Percentiles rank a stretch among this genome's conserved stretches.
phyloP scores from a whole-genome alignment of 1,140 invertebrate species.

The Pantala flavescens region DNA sequence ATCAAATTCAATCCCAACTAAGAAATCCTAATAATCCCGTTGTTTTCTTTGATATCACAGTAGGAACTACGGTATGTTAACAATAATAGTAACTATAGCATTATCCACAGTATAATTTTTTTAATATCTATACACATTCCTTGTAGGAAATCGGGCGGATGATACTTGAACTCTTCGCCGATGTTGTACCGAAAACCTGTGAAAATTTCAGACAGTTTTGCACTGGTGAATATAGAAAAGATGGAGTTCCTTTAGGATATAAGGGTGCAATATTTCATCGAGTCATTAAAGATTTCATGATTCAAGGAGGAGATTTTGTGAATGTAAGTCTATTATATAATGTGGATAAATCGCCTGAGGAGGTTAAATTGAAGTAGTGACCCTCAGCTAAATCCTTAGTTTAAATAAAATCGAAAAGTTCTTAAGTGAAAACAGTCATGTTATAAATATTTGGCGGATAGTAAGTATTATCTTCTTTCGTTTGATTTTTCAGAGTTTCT shows the following conservation, averaged over 20 bases:
- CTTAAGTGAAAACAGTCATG: no score
- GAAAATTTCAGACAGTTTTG: slow-evolving; percentile 99
- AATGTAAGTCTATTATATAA: slow-evolving; percentile 53
- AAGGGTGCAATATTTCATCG: slow-evolving; percentile 95
- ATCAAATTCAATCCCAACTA: slow-evolving; percentile 85
- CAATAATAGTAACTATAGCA: slow-evolving; percentile 14
- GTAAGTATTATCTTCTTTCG: no score
- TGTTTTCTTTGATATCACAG: slow-evolving; percentile 68
- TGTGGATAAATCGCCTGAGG: not conserved
- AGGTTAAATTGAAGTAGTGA: not conserved
- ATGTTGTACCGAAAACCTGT: slow-evolving; percentile 92
- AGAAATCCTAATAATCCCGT: slow-evolving; percentile 89
- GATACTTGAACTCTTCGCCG: slow-evolving; percentile 92
- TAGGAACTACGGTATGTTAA: slow-evolving; percentile 47
- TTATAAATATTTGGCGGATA: no score
- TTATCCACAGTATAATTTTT: slow-evolving; percentile 1
- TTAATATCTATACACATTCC: slow-evolving; percentile 17
- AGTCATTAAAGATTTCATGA: slow-evolving; percentile 98
- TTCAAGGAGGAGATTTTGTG: slow-evolving; percentile 98
- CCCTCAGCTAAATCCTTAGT: no score
- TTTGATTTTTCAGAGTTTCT: no score
- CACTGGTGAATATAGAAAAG: slow-evolving; percentile 84
- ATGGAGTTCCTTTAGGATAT: slow-evolving; percentile 92
- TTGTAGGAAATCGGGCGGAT: slow-evolving; percentile 76
- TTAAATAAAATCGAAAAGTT: no score